Percentiles rank a stretch among this genome's conserved stretches.
Evolutionary conservation across 2,113 vertebrate genomes (phyloP).

Genomic region (Forbesichthys papilliferus): DNA sequence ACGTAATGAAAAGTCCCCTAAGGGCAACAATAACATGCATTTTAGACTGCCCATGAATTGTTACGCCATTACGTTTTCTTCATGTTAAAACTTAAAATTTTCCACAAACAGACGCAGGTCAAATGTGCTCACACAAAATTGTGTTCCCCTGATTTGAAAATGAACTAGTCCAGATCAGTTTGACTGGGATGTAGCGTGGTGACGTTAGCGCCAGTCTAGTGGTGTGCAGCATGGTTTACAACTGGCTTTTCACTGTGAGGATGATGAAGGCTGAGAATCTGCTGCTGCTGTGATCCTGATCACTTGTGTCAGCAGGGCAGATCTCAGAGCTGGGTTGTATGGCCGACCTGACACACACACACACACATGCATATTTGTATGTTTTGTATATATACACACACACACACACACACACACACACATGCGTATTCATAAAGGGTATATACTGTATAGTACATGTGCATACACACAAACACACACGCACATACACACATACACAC

Average conservation of each 20-base stretch:
- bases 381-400: background rate
- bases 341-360: conserved; percentile 47
- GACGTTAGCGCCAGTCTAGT: no score
- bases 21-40: conserved; percentile 45
- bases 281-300: conserved; percentile 68
- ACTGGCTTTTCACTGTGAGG: conserved; percentile 46
- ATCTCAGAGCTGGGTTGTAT: conserved; percentile 56
- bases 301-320: conserved; percentile 65
- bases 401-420: background rate
- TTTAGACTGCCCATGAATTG: conserved; percentile 15
- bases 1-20: conserved; percentile 28
- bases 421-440: background rate
- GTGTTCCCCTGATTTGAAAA: conserved; percentile 20
- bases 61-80: conserved; percentile 20
- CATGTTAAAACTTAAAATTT: conserved; percentile 23
- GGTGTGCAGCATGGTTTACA: no score
- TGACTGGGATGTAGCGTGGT: no score
- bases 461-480: conserved; percentile 6
- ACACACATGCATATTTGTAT: background rate
- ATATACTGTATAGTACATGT: background rate
- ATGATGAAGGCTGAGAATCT: conserved; percentile 60
- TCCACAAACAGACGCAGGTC: no score
- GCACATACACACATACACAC: conserved; percentile 25
- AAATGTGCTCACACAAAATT: background rate
- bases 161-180: conserved; percentile 7